Evolutionary conservation across 2,113 vertebrate species (phyloP).

Genomic region (Apaloderma vittatum): DNA sequence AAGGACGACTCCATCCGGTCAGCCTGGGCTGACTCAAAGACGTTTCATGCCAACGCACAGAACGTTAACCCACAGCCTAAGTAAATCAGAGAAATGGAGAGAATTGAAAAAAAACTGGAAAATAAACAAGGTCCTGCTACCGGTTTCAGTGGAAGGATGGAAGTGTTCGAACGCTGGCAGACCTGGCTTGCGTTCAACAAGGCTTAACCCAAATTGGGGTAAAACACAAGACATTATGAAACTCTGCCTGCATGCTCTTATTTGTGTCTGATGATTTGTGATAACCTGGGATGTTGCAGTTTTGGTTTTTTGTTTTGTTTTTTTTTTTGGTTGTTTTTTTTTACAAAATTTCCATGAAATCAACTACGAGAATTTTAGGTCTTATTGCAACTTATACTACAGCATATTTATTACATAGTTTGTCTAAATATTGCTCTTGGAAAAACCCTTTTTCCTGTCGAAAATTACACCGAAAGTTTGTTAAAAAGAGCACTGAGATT

Average conservation of each 20-base stretch:
- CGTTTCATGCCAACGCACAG: background rate
- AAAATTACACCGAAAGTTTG: background rate
- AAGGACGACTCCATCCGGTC: background rate
- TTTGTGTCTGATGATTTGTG: background rate
- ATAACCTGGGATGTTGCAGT: background rate
- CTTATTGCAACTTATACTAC: background rate
- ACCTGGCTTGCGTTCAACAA: background rate
- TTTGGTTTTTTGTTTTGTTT: no score
- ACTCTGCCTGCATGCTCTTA: background rate
- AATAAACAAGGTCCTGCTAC: background rate
- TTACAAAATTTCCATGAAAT: background rate
- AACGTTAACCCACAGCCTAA: background rate
- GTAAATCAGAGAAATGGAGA: background rate
- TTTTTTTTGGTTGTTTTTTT: background rate
- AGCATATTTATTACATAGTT: background rate
- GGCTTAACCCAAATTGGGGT: background rate
- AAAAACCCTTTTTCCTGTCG: background rate
- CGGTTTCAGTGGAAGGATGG: background rate
- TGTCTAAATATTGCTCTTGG: background rate
- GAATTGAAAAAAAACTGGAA: background rate
- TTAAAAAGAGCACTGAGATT: background rate
- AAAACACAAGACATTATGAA: accelerated
- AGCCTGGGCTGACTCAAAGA: background rate
- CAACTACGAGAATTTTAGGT: background rate
- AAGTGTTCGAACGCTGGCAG: background rate